These are phyloP conservation scores for Cyrtodaria siliqua DNA, from an alignment of 2,888 invertebrate species.

Conservation along the genomic window DNA sequence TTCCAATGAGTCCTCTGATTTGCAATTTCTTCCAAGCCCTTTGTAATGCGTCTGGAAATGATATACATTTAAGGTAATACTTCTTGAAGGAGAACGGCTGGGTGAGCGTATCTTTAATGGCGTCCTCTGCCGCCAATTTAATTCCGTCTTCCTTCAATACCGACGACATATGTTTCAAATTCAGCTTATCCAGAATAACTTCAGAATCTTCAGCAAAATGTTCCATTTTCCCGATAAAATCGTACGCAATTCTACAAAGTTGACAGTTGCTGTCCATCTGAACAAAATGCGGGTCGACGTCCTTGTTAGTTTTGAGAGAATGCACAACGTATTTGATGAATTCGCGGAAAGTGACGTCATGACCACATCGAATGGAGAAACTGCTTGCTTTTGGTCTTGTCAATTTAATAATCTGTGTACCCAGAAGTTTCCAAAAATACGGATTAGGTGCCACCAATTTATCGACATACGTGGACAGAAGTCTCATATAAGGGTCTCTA, in stretches of 20 bases:
- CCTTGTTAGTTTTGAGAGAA: conserved; percentile 39
- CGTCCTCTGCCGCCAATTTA: conserved; percentile 29
- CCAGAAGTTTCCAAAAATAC: conserved; percentile 66
- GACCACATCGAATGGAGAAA: conserved; percentile 56
- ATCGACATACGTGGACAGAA: conserved; percentile 72
- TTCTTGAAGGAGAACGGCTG: conserved; percentile 35
- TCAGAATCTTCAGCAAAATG: conserved; percentile 59
- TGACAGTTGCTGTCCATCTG: conserved; percentile 66
- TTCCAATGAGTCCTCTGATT: conserved; percentile 65
- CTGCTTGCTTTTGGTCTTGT: conserved; percentile 25
- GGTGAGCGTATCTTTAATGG: conserved; percentile 34
- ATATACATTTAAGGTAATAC: conserved; percentile 44
- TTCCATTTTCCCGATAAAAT: conserved; percentile 72
- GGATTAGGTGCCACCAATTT: conserved; percentile 75
- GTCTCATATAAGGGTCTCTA: conserved; percentile 68
- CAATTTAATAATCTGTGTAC: conserved; percentile 45
- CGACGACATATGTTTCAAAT: conserved; percentile 17
- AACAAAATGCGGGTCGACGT: conserved; percentile 67
- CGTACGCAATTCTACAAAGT: conserved; percentile 65
- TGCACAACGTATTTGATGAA: conserved; percentile 68
- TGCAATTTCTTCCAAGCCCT: conserved; percentile 70
- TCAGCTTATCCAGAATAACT: conserved; percentile 23
- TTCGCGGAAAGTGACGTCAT: conserved; percentile 72
- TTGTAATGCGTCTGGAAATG: conserved; percentile 56
- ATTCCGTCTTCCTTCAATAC: conserved; percentile 29